Conservation (phyloP, 2,888 invertebrate genomes). For the Drosophila greeni region DNA sequence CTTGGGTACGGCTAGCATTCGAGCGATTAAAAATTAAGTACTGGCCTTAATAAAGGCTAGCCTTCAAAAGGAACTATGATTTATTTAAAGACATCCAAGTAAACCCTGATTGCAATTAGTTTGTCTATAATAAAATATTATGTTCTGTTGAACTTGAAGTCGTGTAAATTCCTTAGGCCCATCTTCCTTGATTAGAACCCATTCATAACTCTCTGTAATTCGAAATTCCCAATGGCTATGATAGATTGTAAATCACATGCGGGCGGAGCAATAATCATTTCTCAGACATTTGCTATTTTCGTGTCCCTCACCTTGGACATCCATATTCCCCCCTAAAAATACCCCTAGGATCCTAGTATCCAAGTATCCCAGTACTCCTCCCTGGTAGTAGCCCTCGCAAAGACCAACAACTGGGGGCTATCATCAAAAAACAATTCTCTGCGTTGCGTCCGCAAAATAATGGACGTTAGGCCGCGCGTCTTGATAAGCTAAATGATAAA, state of each 20-base stretch:
- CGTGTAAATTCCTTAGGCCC: not conserved
- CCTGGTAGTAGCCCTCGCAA: not conserved
- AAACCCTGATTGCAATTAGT: not conserved
- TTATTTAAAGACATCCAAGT: not conserved
- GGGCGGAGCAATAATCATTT: slow-evolving; percentile 60
- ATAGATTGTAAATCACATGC: slow-evolving; percentile 41
- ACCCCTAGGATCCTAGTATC: not conserved
- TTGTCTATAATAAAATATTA: not conserved
- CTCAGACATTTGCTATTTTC: slow-evolving; percentile 60
- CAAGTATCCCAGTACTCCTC: not conserved
- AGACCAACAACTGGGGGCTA: slow-evolving; percentile 45
- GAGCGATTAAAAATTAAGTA: slow-evolving; percentile 15
- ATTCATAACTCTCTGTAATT: slow-evolving; percentile 35
- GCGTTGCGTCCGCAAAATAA: slow-evolving; percentile 69
- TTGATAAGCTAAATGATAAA: slow-evolving; percentile 73
- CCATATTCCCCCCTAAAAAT: not conserved
- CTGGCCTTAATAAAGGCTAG: not conserved
- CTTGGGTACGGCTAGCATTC: slow-evolving; percentile 3
- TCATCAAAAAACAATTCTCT: slow-evolving; percentile 72
- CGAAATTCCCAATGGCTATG: slow-evolving; percentile 52
- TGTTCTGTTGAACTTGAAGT: slow-evolving; percentile 1
- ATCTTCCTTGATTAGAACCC: slow-evolving; percentile 28
- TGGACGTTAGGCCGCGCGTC: slow-evolving; percentile 68
- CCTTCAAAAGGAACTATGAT: not conserved
- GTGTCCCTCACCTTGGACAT: slow-evolving; percentile 22